A percentile compares a stretch with the other conserved stretches of the same genome.
Conservation (phyloP, 2,888 invertebrate genomes). For the Sesia bembeciformis region DNA sequence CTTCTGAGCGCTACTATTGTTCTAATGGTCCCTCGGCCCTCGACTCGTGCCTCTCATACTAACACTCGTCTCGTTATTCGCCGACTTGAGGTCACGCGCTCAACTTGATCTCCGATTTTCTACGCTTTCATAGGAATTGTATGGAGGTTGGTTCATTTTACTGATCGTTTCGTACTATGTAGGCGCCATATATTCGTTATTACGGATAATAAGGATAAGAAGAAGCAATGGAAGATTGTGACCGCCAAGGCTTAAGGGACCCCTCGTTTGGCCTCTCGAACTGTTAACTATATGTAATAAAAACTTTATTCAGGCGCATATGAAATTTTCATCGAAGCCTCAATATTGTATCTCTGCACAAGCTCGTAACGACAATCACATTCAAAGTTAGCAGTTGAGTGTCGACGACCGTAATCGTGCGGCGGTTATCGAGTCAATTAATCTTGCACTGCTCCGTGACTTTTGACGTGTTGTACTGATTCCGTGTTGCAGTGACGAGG, state of each 20-base stretch:
- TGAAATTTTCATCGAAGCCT: no score
- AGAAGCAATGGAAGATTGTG: no score
- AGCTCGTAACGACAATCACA: no score
- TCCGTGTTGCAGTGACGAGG: constrained; percentile 56
- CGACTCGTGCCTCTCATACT: constrained; percentile 24
- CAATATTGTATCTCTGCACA: no score
- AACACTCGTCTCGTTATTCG: constrained; percentile 44
- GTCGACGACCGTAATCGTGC: constrained; percentile 44
- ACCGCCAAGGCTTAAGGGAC: no score
- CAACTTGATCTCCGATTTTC: constrained; percentile 52
- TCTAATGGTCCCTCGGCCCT: constrained; percentile 50
- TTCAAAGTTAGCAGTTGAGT: constrained; percentile 9
- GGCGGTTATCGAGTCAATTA: constrained; percentile 52
- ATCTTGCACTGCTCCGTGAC: constrained; percentile 48
- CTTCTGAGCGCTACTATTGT: constrained; percentile 64
- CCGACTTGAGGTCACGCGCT: constrained; percentile 49
- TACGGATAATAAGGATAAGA: no score
- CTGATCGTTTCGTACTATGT: no score
- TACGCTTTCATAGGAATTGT: constrained; percentile 45
- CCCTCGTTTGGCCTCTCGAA: no score
- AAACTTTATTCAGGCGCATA: no score
- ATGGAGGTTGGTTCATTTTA: constrained; percentile 20
- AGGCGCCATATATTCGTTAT: no score
- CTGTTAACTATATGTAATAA: no score
- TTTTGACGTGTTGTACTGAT: constrained; percentile 58